Conservation (phyloP, 2,113 vertebrate species). For the Motacilla alba region DNA sequence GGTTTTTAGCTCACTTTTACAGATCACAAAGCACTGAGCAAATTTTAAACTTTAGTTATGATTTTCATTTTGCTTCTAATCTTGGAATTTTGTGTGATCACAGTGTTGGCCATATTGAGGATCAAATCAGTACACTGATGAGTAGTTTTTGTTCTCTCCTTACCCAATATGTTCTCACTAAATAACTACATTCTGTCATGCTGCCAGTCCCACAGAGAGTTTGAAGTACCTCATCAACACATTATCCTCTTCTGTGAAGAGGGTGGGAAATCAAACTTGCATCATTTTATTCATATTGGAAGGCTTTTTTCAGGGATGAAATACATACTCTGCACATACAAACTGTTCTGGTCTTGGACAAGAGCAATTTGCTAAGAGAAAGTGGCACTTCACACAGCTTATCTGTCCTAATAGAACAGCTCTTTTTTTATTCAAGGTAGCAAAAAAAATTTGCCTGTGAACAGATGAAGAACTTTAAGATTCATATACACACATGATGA, state of each 20-base stretch:
- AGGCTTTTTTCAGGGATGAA: not conserved
- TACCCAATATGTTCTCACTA: not conserved
- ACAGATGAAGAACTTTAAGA: not conserved
- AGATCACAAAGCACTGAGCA: not conserved
- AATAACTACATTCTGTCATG: not conserved
- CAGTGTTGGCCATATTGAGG: not conserved
- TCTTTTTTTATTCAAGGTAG: not conserved
- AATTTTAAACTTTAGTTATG: not conserved
- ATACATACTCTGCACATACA: not conserved
- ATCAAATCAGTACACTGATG: not conserved
- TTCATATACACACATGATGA: not conserved
- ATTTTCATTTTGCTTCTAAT: not conserved
- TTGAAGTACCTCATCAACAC: not conserved
- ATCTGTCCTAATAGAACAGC: not conserved
- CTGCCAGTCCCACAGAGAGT: not conserved
- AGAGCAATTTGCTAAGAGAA: not conserved
- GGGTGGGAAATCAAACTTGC: not conserved
- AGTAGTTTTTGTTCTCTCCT: not conserved
- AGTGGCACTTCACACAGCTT: not conserved
- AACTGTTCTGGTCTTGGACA: constrained; percentile 2
- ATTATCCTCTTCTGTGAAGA: not conserved
- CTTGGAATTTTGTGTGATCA: not conserved
- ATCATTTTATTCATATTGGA: not conserved
- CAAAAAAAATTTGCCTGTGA: not conserved
- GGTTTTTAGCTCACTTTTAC: not conserved